Evolutionary conservation across 2,888 invertebrate species (phyloP).

Genomic region (Platypus cylindrus): DNA sequence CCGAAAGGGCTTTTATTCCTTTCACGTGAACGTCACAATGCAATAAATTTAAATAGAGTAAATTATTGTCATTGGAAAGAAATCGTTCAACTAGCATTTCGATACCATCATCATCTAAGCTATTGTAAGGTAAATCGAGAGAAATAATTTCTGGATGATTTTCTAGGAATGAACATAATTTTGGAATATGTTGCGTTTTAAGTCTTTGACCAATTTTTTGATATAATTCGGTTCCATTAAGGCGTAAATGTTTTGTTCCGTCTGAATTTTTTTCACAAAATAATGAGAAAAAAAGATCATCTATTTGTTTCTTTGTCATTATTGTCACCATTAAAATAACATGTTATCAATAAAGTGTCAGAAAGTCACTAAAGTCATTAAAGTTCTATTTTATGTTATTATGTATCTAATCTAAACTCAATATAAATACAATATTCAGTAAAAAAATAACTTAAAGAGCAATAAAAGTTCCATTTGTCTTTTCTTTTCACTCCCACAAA

Average conservation of each 20-base stretch:
- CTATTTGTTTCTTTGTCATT: conserved; percentile 9
- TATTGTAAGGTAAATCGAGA: conserved; percentile 44
- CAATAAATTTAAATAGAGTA: conserved; percentile 43
- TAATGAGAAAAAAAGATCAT: conserved; percentile 25
- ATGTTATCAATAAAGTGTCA: too few relatives aligned
- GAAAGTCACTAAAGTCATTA: too few relatives aligned
- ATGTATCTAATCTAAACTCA: too few relatives aligned
- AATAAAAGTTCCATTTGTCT: too few relatives aligned
- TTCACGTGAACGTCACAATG: conserved; percentile 40
- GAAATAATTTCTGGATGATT: conserved; percentile 37
- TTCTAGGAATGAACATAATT: conserved; percentile 38
- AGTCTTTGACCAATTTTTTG: conserved; percentile 37
- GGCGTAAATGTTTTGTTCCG: conserved; percentile 38
- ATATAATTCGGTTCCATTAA: conserved; percentile 41
- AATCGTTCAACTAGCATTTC: conserved; percentile 35
- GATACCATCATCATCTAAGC: conserved; percentile 42
- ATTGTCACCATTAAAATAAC: too few relatives aligned
- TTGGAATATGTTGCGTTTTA: conserved; percentile 37
- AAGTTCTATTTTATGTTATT: too few relatives aligned
- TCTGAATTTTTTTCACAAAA: conserved; percentile 42
- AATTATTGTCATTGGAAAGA: conserved; percentile 35
- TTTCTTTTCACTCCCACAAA: too few relatives aligned
- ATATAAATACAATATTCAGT: too few relatives aligned
- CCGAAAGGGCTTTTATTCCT: conserved; percentile 26
- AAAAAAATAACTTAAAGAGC: too few relatives aligned